These are phyloP conservation scores for Tigriopus japonicus DNA, from an alignment of 1,140 invertebrate genomes.

Conservation along the genomic window DNA sequence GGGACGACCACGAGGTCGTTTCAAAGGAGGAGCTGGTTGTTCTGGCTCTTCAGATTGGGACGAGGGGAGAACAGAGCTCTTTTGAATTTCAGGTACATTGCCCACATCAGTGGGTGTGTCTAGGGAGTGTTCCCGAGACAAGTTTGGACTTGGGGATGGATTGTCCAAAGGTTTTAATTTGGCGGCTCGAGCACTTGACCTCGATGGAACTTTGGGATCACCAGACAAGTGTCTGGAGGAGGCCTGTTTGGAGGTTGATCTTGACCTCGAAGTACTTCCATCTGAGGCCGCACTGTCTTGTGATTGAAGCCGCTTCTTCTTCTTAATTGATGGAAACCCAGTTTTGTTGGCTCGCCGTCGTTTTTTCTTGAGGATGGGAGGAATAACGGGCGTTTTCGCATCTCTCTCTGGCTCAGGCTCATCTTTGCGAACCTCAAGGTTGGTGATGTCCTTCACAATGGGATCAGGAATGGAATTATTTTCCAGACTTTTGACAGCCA, in stretches of 20 bases:
- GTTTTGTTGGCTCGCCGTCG: conserved; percentile 61
- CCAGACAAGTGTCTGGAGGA: conserved; percentile 4
- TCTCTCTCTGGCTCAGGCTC: conserved; percentile 15
- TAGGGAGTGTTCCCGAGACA: no score
- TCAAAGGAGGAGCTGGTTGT: neutral
- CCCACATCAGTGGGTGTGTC: neutral
- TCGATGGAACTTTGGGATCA: conserved; percentile 8
- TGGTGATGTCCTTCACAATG: conserved; percentile 25
- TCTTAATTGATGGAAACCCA: conserved; percentile 61
- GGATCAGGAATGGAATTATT: conserved; percentile 23
- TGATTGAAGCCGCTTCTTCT: conserved; percentile 51
- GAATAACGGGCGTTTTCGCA: no score
- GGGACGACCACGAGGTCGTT: neutral
- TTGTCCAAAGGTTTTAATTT: neutral
- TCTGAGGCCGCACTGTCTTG: neutral
- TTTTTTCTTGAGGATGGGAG: conserved; percentile 23
- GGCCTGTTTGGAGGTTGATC: neutral
- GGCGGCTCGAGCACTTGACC: conserved; percentile 1
- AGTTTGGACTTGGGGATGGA: neutral
- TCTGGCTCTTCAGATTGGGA: no score
- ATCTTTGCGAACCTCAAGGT: conserved; percentile 14
- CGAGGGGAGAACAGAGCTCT: no score
- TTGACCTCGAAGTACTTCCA: no score
- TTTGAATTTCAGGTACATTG: neutral
- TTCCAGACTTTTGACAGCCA: no score